Base-by-base conservation (phyloP, 2,888 invertebrate species). In the Diaprepes abbreviatus region DNA sequence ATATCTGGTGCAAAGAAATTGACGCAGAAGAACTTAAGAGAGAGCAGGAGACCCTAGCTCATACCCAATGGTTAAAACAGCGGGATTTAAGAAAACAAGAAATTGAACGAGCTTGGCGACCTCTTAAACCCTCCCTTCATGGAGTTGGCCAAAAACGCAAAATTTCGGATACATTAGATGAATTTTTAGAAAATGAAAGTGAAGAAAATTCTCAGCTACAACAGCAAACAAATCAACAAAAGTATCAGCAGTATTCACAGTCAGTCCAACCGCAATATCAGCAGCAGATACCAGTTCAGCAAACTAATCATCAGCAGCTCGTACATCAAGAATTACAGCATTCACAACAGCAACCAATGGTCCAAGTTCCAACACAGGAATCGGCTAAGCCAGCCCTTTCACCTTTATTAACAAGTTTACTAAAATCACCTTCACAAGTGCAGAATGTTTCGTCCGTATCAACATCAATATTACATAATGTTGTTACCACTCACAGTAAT, bases 351-450 rank as follows among this genome's bases (percentile, higher is more conserved):
- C 70, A 60, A 6, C 33, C 50, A 12, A 24, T 50, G 3, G 14
- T 33, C 9, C 59, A 57, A 17, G 16, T 45, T 21, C 24, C 57
- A n/a, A 3, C 24, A 0, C 55, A 38, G 45, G 69, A 69, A 21
- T 40, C 70, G 3, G 21, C 85, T 3, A 86, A 86, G 67, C 85
- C 88, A 1, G 89, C 88, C 0, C 86, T 91, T 0, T 91, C 91
- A 0, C 95, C 95, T 0, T 84, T 96, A 43, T 85, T 96, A 50
- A 94, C 95, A 6, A 94, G 94, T 48, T 85, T 96, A 35, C 85
- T 96, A 3, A 94, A 95, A 82, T 92, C 91, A 45, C 89, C 89
- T 0, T 88, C 88, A 24, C 88, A 88, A 59, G 82, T 85, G 14
- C 83, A 84, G 72, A 78, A 79, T 75, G 76, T 74, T 1, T 57